phyloP scores from a whole-genome alignment of 2,888 invertebrate genomes.

The Melanchra persicariae region DNA sequence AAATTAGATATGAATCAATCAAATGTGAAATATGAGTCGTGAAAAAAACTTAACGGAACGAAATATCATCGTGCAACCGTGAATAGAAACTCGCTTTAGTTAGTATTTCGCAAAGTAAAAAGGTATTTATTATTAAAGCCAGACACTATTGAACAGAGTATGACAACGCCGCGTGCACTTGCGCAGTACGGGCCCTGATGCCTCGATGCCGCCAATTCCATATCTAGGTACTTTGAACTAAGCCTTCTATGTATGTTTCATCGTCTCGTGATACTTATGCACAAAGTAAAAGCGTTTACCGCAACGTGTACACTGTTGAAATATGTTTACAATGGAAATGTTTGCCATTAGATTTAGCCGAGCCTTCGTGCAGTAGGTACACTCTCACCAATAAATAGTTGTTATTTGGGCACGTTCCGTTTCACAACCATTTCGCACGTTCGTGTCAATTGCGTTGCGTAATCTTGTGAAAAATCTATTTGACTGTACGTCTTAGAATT shows the following conservation, averaged over 20 bases:
- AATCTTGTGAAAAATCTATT: conserved; percentile 60
- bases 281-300: conserved; percentile 28
- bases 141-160: conserved; percentile 1
- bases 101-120: conserved; percentile 1
- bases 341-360: conserved; percentile 50
- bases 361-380: conserved; percentile 46
- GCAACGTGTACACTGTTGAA: conserved; percentile 21
- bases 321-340: conserved; percentile 44
- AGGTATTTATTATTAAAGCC: neutral
- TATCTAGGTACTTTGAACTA: conserved; percentile 25
- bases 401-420: conserved; percentile 62
- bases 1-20: neutral
- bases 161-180: neutral
- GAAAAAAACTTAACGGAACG: neutral
- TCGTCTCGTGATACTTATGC: neutral
- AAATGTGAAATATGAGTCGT: neutral
- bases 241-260: conserved; percentile 11
- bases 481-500: conserved; percentile 27
- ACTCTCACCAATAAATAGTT: conserved; percentile 65
- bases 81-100: neutral
- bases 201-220: conserved; percentile 3
- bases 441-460: conserved; percentile 64
- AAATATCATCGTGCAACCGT: neutral
- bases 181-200: neutral
- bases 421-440: conserved; percentile 68